Evolutionary conservation across 1,140 invertebrate genomes (phyloP).

Genomic region (Amphibalanus amphitrite): DNA sequence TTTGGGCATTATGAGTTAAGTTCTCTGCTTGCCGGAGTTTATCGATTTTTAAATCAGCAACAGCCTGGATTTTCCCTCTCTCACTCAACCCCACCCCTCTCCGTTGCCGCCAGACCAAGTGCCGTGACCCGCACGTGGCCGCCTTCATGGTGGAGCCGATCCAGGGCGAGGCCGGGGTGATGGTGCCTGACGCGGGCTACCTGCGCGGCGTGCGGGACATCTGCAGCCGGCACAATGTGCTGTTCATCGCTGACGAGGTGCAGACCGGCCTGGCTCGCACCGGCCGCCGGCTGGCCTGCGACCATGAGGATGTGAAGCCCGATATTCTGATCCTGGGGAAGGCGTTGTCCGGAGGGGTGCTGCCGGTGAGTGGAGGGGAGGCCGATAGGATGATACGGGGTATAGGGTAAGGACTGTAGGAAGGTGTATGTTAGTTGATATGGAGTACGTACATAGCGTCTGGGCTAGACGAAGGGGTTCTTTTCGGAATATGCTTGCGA

Average conservation of each 20-base stretch:
- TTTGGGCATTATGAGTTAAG: too few species aligned
- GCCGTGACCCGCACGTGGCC: slow-evolving; percentile 67
- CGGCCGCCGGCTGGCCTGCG: slow-evolving; percentile 68
- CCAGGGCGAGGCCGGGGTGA: slow-evolving; percentile 94
- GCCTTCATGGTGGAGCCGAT: slow-evolving; percentile 99
- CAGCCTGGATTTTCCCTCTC: too few species aligned
- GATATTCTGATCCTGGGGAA: slow-evolving; percentile 93
- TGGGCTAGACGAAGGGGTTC: too few species aligned
- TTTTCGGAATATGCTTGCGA: too few species aligned
- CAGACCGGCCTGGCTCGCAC: slow-evolving; percentile 85
- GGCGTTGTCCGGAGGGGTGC: slow-evolving; percentile 91
- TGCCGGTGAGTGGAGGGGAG: slow-evolving; percentile 42
- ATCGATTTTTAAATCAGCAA: too few species aligned
- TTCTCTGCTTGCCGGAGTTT: too few species aligned
- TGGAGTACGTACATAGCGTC: too few species aligned
- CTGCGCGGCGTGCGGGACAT: slow-evolving; percentile 68
- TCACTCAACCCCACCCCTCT: too few species aligned
- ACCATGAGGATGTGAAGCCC: slow-evolving; percentile 77
- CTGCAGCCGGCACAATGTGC: slow-evolving; percentile 83
- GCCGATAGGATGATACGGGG: too few species aligned
- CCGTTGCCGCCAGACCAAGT: slow-evolving; percentile 26
- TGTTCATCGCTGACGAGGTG: slow-evolving; percentile 96
- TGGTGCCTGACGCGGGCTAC: slow-evolving; percentile 80
- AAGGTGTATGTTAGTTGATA: too few species aligned
- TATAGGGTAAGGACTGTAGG: too few species aligned